A percentile compares a stretch with the other conserved stretches of the same genome.
Evolutionary conservation across 2,797 vertebrate species (phyloP).

Genomic region (Apogon hyalosoma): DNA sequence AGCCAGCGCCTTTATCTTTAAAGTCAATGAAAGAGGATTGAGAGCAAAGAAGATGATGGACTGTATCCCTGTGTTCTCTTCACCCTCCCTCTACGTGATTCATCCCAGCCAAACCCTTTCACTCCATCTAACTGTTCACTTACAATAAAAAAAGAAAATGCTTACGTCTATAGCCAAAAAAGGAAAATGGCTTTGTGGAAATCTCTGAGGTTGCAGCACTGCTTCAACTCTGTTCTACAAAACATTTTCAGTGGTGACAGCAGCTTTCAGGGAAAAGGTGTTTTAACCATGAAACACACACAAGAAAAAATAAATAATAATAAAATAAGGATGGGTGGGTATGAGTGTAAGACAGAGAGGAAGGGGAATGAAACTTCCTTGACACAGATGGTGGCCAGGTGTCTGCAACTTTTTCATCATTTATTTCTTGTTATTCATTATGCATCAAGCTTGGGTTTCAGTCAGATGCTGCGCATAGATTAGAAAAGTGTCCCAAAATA

Average conservation of each 20-base stretch:
- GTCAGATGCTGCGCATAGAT: constrained; percentile 73
- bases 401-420: constrained; percentile 72
- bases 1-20: constrained; percentile 48
- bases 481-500: constrained; percentile 60
- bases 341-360: constrained; percentile 17
- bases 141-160: constrained; percentile 39
- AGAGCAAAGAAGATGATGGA: constrained; percentile 47
- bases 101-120: constrained; percentile 47
- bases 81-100: constrained; percentile 41
- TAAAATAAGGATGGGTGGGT: constrained; percentile 8
- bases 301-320: too few relatives aligned
- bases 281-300: constrained; percentile 34
- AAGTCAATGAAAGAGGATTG: constrained; percentile 48
- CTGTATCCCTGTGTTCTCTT: constrained; percentile 34
- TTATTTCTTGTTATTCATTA: constrained; percentile 79
- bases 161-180: constrained; percentile 44
- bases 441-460: constrained; percentile 66
- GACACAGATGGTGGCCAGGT: constrained; percentile 73
- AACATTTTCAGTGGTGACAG: constrained; percentile 29
- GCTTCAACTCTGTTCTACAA: constrained; percentile 42
- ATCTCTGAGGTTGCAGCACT: constrained; percentile 45
- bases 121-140: constrained; percentile 41
- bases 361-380: constrained; percentile 51
- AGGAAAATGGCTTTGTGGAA: constrained; percentile 38
- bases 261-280: constrained; percentile 35